phyloP scores from a whole-genome alignment of 2,113 vertebrate species.

The Platysteira castanea region DNA sequence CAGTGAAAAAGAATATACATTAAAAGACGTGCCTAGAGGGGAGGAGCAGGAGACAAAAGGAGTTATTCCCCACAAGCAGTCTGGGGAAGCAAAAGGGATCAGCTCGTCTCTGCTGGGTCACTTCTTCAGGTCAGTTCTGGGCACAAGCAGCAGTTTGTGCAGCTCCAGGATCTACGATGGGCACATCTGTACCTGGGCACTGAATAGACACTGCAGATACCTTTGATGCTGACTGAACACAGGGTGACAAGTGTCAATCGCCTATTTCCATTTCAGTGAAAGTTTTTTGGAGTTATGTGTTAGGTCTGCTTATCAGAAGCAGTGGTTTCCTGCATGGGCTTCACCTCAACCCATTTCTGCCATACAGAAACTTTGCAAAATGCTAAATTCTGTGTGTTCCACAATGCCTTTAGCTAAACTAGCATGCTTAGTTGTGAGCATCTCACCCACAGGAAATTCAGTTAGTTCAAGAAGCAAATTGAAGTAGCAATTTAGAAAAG shows the following conservation, averaged over 20 bases:
- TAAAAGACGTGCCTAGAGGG: not conserved
- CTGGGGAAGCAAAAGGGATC: not conserved
- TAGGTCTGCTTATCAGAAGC: not conserved
- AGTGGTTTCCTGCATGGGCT: not conserved
- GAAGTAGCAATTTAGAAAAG: not conserved
- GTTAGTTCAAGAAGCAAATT: not conserved
- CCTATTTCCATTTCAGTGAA: not conserved
- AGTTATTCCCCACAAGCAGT: not conserved
- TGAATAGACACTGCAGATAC: rapidly evolving
- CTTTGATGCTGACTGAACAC: not conserved
- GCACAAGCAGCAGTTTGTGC: not conserved
- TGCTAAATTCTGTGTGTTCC: not conserved
- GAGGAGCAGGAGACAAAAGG: not conserved
- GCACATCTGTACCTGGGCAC: not conserved
- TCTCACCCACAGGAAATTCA: not conserved
- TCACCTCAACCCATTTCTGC: not conserved
- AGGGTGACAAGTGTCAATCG: not conserved
- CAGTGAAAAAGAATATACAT: not conserved
- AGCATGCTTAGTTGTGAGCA: not conserved
- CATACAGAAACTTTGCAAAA: not conserved
- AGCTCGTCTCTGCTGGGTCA: rapidly evolving
- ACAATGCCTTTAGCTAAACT: not conserved
- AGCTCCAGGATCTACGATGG: not conserved
- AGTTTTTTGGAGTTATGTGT: not conserved
- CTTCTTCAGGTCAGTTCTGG: not conserved